These are phyloP conservation scores for Hydrozoanthus tunicans DNA, from an alignment of 64 coral and sea anemone species.

Conservation along the genomic window DNA sequence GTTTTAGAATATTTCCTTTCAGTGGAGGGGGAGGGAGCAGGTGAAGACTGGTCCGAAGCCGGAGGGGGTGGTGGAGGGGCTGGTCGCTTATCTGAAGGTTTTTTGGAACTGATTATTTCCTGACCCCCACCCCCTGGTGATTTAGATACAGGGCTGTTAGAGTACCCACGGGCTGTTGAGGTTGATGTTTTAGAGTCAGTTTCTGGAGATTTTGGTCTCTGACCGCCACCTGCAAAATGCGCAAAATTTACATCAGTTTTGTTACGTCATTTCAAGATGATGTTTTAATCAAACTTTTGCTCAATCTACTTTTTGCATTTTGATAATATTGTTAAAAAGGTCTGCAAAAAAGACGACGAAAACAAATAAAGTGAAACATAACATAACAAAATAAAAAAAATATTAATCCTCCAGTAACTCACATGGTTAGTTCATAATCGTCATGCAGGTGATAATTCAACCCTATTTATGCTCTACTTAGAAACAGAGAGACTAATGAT, in stretches of 20 bases:
- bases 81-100: not conserved
- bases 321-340: too few relatives aligned
- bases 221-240: slow-evolving; percentile 8
- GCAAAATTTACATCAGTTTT: not conserved
- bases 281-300: too few relatives aligned
- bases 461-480: too few relatives aligned
- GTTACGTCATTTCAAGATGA: not conserved
- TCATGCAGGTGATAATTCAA: too few relatives aligned
- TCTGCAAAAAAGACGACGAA: too few relatives aligned
- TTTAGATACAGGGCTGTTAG: slow-evolving; percentile 18
- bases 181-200: not conserved
- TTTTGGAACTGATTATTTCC: not conserved
- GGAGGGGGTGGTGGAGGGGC: slow-evolving; percentile 2
- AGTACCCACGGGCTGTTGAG: not conserved
- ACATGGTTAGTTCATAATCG: too few relatives aligned
- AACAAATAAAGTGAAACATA: too few relatives aligned
- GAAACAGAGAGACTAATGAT: too few relatives aligned
- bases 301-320: too few relatives aligned
- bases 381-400: too few relatives aligned
- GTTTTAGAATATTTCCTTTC: slow-evolving; percentile 55
- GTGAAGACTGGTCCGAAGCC: slow-evolving; percentile 1
- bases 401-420: too few relatives aligned
- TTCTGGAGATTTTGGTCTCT: slow-evolving; percentile 47
- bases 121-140: not conserved
- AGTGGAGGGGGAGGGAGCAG: slow-evolving; percentile 19